phyloP scores from a whole-genome alignment of 2,113 vertebrate genomes.

The Eonycteris spelaea region DNA sequence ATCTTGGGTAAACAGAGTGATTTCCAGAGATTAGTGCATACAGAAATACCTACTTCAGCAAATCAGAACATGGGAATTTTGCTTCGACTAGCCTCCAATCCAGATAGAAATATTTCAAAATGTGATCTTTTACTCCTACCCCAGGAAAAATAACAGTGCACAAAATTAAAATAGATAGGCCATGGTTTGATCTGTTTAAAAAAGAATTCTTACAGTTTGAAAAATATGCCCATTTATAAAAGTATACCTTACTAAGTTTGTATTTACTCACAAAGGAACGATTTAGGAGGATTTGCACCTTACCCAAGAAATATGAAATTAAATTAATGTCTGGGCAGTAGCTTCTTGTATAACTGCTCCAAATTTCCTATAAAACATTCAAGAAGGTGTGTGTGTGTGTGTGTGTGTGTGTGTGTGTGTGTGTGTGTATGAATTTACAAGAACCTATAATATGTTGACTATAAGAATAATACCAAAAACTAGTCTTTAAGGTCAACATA shows the following conservation, averaged over 20 bases:
- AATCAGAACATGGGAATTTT: background rate
- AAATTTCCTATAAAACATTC: background rate
- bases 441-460: too few relatives aligned
- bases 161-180: slow-evolving; percentile 36
- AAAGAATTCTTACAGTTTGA: background rate
- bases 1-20: slow-evolving; percentile 48
- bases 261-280: background rate
- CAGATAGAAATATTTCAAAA: background rate
- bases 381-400: too few relatives aligned
- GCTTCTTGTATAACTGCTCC: background rate
- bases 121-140: background rate
- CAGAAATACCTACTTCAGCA: background rate
- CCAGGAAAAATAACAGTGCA: background rate
- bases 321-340: background rate
- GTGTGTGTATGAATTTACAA: too few relatives aligned
- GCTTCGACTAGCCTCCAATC: background rate
- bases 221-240: background rate
- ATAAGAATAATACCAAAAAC: background rate
- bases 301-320: background rate
- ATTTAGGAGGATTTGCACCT: background rate
- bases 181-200: background rate
- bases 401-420: background rate
- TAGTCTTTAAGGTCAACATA: background rate
- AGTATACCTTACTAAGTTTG: background rate
- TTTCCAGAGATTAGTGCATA: slow-evolving; percentile 38